Percentiles rank a stretch among this genome's conserved stretches.
phyloP scores from a whole-genome alignment of 2,113 vertebrate species.

The Rousettus leschenaultii region DNA sequence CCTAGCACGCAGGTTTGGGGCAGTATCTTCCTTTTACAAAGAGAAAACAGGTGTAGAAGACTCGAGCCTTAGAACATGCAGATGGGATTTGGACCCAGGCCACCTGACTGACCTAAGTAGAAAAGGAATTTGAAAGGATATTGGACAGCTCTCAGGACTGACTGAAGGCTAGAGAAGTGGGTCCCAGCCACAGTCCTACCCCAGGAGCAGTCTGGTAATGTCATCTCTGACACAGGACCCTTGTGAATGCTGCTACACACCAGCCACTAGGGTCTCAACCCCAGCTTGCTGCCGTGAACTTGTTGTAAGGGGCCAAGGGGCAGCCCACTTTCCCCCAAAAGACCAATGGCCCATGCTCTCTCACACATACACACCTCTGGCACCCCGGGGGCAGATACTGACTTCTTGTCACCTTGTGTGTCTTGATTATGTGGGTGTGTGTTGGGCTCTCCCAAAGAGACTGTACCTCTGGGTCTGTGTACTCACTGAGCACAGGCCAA shows the following conservation, averaged over 20 bases:
- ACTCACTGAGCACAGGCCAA: not conserved
- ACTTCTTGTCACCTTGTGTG: not conserved
- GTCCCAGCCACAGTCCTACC: not conserved
- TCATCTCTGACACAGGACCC: not conserved
- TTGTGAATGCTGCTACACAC: not conserved
- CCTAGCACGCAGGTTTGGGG: not conserved
- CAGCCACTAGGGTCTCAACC: not conserved
- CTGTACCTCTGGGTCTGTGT: not conserved
- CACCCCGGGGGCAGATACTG: not conserved
- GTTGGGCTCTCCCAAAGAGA: not conserved
- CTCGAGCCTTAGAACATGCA: not conserved
- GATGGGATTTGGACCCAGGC: not conserved
- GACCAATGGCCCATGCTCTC: not conserved
- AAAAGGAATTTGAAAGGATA: not conserved
- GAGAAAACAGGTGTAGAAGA: not conserved
- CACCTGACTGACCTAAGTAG: not conserved
- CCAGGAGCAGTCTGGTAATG: not conserved
- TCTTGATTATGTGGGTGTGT: not conserved
- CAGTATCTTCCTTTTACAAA: not conserved
- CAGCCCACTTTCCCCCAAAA: not conserved
- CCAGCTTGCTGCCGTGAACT: not conserved
- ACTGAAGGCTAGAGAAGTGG: not conserved
- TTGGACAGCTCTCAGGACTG: not conserved
- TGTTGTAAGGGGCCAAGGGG: not conserved
- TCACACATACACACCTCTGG: not conserved